A percentile compares a stretch with the other conserved stretches of the same genome.
Conservation (phyloP, 2,888 invertebrate species). For the Gymnocheta viridis region DNA sequence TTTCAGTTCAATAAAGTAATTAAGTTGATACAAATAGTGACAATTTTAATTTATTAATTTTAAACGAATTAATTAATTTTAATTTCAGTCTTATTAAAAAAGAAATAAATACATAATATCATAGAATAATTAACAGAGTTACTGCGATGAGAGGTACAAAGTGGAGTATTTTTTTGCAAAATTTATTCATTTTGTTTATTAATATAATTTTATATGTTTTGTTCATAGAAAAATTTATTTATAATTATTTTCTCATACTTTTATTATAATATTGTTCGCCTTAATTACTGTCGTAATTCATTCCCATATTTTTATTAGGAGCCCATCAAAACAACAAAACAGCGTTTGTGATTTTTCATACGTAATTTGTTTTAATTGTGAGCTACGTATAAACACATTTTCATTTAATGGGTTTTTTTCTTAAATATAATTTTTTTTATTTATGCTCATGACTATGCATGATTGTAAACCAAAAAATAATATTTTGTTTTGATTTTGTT, state of each 20-base stretch:
- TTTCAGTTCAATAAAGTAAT: no score
- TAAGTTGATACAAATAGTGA: no score
- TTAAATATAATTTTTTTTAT: background rate
- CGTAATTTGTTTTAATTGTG: background rate
- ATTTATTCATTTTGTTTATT: background rate
- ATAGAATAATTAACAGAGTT: no score
- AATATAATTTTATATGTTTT: background rate
- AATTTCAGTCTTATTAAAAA: no score
- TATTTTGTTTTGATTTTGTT: conserved; percentile 57
- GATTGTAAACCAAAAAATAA: conserved; percentile 43
- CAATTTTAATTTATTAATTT: no score
- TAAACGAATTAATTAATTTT: no score
- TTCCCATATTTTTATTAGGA: background rate
- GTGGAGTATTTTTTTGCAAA: no score
- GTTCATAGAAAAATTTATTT: background rate
- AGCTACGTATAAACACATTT: background rate
- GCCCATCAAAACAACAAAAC: background rate
- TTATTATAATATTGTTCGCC: background rate
- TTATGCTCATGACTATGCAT: conserved; percentile 35
- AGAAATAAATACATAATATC: no score
- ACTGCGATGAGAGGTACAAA: no score
- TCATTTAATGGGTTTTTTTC: background rate
- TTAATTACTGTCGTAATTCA: background rate
- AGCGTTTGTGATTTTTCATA: background rate
- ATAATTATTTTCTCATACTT: background rate